Evolutionary conservation across 2,888 invertebrate genomes (phyloP), one percentile per base, ranked within the genome.

Genomic region (Diloba caeruleocephala): DNA sequence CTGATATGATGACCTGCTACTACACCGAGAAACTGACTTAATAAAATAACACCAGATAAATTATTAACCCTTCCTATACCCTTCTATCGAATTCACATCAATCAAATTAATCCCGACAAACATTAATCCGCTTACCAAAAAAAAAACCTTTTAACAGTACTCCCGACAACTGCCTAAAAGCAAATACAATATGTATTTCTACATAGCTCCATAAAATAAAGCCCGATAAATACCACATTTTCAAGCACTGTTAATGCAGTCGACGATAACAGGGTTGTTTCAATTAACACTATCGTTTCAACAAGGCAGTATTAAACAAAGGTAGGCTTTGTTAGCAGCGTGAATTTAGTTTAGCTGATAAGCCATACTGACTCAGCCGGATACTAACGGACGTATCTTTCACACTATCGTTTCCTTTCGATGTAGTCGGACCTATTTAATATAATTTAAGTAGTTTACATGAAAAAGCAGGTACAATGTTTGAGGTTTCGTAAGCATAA

Each of bases 321-420:
- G 36, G 49, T 44, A 43, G 26, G 26, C 26, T 41, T 48, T 44
- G 46, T 50, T 29, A 45, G 14, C 32, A 7, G 8, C 19, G 29
- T 28, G 48, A 58, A 63, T 69, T 66, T 54, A 54, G 34, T 57
- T 53, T 37, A 52, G 6, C 43, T 32, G 65, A 64, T 59, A 64
- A 51, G 31, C 38, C 9, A 0, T 5, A n/a, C n/a, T n/a, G n/a
- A n/a, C n/a, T n/a, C n/a, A n/a, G 19, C 50, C 54, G 69, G 70
- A 64, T 39, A 50, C 70, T 19, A 38, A 43, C 50, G 21, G 57
- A 34, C 48, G 31, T 54, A 66, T 66, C 65, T 45, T 45, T 61
- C 12, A 9, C 37, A 49, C 41, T 31, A 45, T 33, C 45, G 37
- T 25, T 66, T 66, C 55, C 43, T 19, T 59, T 59, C 50, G 9